phyloP scores from a whole-genome alignment of 2,113 vertebrate species.

The Menura novaehollandiae region DNA sequence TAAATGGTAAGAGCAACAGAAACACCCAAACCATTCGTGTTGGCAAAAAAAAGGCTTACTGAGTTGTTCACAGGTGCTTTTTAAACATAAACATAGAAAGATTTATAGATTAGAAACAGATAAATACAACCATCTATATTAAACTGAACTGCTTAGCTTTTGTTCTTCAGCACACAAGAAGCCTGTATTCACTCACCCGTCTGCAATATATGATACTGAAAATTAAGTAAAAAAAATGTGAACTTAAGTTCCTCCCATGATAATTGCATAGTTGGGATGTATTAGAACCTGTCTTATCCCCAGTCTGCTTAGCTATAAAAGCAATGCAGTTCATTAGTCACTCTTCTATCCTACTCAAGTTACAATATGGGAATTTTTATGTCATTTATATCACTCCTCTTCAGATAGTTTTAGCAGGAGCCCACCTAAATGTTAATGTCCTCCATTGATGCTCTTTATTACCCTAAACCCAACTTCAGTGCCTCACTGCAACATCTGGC shows the following conservation, averaged over 20 bases:
- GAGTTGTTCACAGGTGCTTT: neutral
- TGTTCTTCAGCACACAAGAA: neutral
- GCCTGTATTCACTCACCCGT: neutral
- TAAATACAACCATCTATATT: neutral
- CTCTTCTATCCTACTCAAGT: neutral
- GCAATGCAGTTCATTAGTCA: conserved; percentile 5
- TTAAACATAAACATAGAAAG: neutral
- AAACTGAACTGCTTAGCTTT: neutral
- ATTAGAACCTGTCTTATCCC: neutral
- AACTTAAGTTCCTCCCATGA: neutral
- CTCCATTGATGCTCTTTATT: neutral
- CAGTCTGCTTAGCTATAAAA: neutral
- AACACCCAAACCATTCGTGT: neutral
- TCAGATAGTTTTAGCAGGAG: neutral
- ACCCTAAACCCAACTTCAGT: neutral
- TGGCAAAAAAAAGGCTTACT: neutral
- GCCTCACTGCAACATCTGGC: neutral
- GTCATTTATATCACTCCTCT: neutral
- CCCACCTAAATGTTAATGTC: conserved; percentile 1
- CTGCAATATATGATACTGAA: neutral
- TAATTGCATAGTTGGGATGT: neutral
- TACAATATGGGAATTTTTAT: neutral
- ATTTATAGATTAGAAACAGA: neutral
- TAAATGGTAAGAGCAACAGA: neutral
- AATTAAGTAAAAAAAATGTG: neutral